Base-by-base conservation (phyloP, 2,888 invertebrate species). In the Harpalus rufipes region DNA sequence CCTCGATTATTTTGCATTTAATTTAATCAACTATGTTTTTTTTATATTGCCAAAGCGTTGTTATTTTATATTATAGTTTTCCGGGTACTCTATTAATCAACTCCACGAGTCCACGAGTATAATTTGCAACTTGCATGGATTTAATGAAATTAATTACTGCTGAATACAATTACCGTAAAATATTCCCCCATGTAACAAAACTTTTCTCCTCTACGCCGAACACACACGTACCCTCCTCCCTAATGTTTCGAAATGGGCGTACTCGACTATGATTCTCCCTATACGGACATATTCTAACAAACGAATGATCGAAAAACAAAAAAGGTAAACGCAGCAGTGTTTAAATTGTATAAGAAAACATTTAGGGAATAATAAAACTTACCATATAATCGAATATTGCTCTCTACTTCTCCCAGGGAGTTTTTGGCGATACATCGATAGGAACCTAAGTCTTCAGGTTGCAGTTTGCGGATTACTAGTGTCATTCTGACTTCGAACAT, bases 341-440 rank as follows among this genome's bases (percentile, higher is more conserved):
- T 59, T 59, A 16, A 14, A 14, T 59, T 59, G 14, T 59, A 59
- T 1, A 59, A 59, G 10, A 56, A 16, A 59, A 59, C 59, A 59
- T 16, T 59, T n/a, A n/a, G 14, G 16, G 5, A 51, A 51, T 2
- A 25, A 68, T 39, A 2, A 16, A 44, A 90, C 94, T 94, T 91
- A 97, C 97, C 97, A 90, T 97, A 97, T 80, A 97, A 92, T 87
- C 97, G 93, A 88, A 97, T 97, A 89, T 95, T 95, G 91, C 96
- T 96, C 90, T 97, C 97, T 18, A 96, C 96, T 90, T 97, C 97
- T 0, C 97, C 97, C 1, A 97, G 92, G 0, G 96, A 96, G 91
- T 96, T 97, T 90, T 96, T 96, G 41, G 97, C 97, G 85, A 96
- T 95, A 90, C 97, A 97, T 80, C 95, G 92, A 91, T 97, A 97